Evolutionary conservation across 2,888 invertebrate species (phyloP), one percentile per base, ranked within the genome.

Genomic region (Corythucha ciliata): DNA sequence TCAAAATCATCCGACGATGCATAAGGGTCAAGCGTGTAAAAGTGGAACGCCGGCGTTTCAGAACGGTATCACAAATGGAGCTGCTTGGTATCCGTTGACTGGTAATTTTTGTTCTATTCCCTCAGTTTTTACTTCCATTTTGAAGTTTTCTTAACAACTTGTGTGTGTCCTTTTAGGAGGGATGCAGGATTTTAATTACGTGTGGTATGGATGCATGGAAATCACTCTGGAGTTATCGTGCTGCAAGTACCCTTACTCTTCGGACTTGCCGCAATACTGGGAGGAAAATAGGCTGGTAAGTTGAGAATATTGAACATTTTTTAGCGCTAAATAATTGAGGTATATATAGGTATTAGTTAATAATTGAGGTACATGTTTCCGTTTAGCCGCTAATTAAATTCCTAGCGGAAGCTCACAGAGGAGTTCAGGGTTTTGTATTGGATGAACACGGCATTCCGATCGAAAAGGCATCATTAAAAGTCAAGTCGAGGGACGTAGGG

Each of bases 111-210:
- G 12, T 29, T 34, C 18, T 16, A 34, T 34, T 34, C 10, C 29
- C 29, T 29, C n/a, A n/a, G 8, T 29, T 29, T 29, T 29, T 29
- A n/a, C n/a, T 8, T 29, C 10, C n/a, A n/a, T 29, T 29, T 29
- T 29, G n/a, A 29, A 29, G 29, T 29, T 29, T 29, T 29, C 29
- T 8, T 10, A 29, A 29, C n/a, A 29, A n/a, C 29, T 29, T 29
- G 29, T n/a, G 8, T 10, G 29, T 29, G 29, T 41, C 26, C 37
- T 41, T 40, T 6, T 40, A 76, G 76, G 76, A 47, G 74, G 75
- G 29, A 80, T 81, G 80, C 79, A 80, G 64, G 81, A 81, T 65
- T 81, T 77, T 65, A 80, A 80, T 65, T 81, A 81, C 63, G 72
- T 75, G 14, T 69, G 70, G 64, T 75, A 74, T 58, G 79, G 80